Conservation (phyloP, 2,113 vertebrate genomes). For the Jacana jacana region DNA sequence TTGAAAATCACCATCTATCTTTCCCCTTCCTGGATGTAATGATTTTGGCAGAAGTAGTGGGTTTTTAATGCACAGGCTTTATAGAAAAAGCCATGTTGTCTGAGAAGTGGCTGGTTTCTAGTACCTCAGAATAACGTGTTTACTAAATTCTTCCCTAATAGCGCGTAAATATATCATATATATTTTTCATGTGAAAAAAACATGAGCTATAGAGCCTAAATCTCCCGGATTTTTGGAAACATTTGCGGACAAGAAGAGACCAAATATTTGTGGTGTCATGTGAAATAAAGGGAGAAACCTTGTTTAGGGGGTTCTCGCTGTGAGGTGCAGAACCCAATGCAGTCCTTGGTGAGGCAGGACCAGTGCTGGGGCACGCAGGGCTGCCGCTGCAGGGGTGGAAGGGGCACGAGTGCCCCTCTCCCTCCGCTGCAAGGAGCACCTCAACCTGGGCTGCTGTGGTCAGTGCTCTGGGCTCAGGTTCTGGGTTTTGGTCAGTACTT, state of each 20-base stretch:
- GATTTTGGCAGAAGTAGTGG: background rate
- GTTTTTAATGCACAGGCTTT: background rate
- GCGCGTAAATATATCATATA: background rate
- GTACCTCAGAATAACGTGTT: background rate
- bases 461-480: background rate
- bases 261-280: background rate
- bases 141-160: background rate
- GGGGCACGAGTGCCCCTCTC: background rate
- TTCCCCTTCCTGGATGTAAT: background rate
- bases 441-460: background rate
- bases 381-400: background rate
- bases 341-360: background rate
- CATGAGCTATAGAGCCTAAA: background rate
- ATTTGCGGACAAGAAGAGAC: background rate
- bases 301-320: accelerated
- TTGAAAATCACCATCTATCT: background rate
- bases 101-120: background rate
- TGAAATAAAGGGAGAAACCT: background rate
- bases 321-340: accelerated
- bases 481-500: background rate
- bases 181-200: background rate
- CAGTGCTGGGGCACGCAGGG: accelerated
- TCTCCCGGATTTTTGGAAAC: background rate
- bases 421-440: background rate
- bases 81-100: background rate